A percentile compares a stretch with the other conserved stretches of the same genome.
Evolutionary conservation across 2,888 invertebrate genomes (phyloP).

Genomic region (Cerceris ruficornis): DNA sequence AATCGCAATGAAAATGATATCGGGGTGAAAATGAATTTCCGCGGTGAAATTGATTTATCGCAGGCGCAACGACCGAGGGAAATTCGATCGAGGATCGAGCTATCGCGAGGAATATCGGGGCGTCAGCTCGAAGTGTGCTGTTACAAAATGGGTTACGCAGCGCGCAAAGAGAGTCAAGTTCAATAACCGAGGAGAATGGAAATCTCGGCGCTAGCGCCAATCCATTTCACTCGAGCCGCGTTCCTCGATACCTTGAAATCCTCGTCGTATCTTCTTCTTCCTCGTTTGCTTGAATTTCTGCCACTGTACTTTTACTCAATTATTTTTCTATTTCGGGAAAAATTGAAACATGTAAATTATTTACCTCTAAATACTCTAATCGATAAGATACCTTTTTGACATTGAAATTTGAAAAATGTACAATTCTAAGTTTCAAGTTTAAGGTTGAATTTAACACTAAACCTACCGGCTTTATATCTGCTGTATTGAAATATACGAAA

Average conservation of each 20-base stretch:
- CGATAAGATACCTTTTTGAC: too few relatives aligned
- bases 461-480: too few relatives aligned
- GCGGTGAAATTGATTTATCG: too few relatives aligned
- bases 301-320: neutral
- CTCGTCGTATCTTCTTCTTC: neutral
- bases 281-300: neutral
- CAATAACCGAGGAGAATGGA: conserved; percentile 70
- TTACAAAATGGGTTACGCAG: conserved; percentile 82
- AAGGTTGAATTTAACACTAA: too few relatives aligned
- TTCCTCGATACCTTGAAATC: neutral
- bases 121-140: conserved; percentile 78
- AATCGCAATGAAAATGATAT: too few relatives aligned
- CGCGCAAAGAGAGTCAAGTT: conserved; percentile 79
- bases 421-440: too few relatives aligned
- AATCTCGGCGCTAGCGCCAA: conserved; percentile 52
- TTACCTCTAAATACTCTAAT: too few relatives aligned
- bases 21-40: too few relatives aligned
- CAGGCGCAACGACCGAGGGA: neutral
- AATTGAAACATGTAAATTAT: too few relatives aligned
- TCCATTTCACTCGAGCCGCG: conserved; percentile 46
- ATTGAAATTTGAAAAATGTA: too few relatives aligned
- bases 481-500: too few relatives aligned
- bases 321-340: too few relatives aligned
- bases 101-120: neutral
- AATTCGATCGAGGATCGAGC: neutral